Evolutionary conservation across 2,113 vertebrate species (phyloP).

Genomic region (Anguilla rostrata): DNA sequence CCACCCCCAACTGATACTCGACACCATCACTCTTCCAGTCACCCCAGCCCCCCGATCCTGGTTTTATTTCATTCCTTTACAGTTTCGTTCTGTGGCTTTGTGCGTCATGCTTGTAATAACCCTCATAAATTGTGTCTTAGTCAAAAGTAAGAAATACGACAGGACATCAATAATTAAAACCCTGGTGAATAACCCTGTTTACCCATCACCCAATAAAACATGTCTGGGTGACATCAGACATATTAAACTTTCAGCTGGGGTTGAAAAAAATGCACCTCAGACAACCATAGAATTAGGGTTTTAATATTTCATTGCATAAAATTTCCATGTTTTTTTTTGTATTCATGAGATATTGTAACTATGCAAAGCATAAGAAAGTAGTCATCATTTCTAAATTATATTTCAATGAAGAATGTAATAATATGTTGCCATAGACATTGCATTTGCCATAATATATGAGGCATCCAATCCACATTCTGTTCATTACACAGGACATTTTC

Average conservation of each 20-base stretch:
- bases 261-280: constrained; percentile 15
- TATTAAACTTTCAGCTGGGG: constrained; percentile 31
- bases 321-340: constrained; percentile 27
- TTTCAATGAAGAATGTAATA: constrained; percentile 15
- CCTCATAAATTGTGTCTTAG: not conserved
- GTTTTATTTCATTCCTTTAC: not conserved
- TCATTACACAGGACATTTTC: not conserved
- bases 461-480: not conserved
- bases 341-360: constrained; percentile 22
- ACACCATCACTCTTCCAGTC: not conserved
- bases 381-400: constrained; percentile 22
- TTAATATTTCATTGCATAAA: constrained; percentile 34
- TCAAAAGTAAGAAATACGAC: not conserved
- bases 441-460: not conserved
- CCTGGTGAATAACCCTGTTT: constrained; percentile 4
- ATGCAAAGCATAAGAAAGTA: not conserved
- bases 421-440: not conserved
- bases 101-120: not conserved
- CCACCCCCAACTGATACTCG: not conserved
- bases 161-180: constrained; percentile 27
- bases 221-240: constrained; percentile 20
- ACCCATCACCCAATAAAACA: constrained; percentile 30
- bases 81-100: not conserved
- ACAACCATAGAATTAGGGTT: constrained; percentile 4
- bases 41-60: not conserved